Conservation (phyloP, 2,113 vertebrate species). For the Syngnathus typhle region DNA sequence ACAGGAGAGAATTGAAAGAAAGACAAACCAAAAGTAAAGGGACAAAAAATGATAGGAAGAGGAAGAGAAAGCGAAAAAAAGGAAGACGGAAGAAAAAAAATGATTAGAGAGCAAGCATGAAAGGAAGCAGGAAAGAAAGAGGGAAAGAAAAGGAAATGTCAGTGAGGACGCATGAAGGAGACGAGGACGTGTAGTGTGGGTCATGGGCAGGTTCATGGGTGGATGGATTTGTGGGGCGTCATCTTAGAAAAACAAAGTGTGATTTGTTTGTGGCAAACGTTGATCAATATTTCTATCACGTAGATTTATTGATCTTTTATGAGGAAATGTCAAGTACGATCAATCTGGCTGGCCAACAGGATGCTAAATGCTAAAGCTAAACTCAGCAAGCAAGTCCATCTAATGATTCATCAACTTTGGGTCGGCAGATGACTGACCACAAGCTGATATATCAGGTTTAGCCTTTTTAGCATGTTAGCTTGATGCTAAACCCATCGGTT, state of each 20-base stretch:
- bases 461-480: background rate
- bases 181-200: background rate
- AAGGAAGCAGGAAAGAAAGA: background rate
- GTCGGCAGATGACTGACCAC: background rate
- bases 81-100: too few relatives aligned
- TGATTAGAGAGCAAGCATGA: too few relatives aligned
- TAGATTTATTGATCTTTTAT: too few relatives aligned
- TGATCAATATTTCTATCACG: too few relatives aligned
- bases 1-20: background rate
- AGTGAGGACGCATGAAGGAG: constrained; percentile 1
- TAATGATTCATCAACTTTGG: background rate
- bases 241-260: too few relatives aligned
- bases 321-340: too few relatives aligned
- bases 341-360: background rate
- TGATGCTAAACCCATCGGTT: background rate
- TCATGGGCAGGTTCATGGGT: background rate
- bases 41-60: too few relatives aligned
- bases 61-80: too few relatives aligned
- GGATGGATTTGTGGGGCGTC: background rate
- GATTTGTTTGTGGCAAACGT: too few relatives aligned
- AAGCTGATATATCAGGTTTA: background rate
- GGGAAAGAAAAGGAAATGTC: constrained; percentile 11
- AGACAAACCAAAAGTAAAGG: background rate
- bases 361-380: background rate
- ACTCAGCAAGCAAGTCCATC: background rate